Base-by-base conservation (phyloP, 2,797 vertebrate genomes). In the Epinephelus awoara region DNA sequence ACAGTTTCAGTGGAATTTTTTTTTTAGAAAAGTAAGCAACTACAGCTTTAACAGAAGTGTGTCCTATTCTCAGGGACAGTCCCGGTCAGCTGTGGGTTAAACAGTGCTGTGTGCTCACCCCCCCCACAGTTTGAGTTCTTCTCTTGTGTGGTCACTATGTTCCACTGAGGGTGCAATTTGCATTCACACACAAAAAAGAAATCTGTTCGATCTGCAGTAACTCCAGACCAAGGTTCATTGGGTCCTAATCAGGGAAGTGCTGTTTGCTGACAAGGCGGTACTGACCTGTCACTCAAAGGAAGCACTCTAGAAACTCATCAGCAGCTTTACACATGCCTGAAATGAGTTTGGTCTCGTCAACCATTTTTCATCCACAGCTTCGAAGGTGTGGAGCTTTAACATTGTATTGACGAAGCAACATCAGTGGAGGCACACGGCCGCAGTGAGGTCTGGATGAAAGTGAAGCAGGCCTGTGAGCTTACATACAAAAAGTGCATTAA, bases 231-330 rank as follows among this genome's bases (percentile, higher is more conserved):
- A 76, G 73, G 77, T 85, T 87, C 66, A 80, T 5, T 76, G 59
- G 59, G 21, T 79, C 25, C 72, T 75, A 79, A 83, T 82, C 76
- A 82, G 72, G 83, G 71, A 77, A 80, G 67, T 52, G 29, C 64
- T 80, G 77, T 69, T 75, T 83, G 80, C 82, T 88, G 85, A 86
- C 55, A 17, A 34, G 47, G 77, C 80, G 72, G 57, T 62, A 29
- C 74, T 29, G 70, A 21, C 38, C 65, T 71, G 75, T 65, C 75
- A 57, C 18, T 86, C 68, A 65, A 12, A 63, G 23, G 49, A 70
- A 54, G 38, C 49, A 57, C 52, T 75, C 25, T 8, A 49, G 59
- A 78, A 75, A 17, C 67, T 70, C 75, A 81, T 66, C 67, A 75
- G 79, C 77, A 56, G 78, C 66, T 75, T 69, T 75, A 34, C 73